These are phyloP conservation scores for Dryococelus australis DNA, from an alignment of 2,888 invertebrate species.

Conservation along the genomic window DNA sequence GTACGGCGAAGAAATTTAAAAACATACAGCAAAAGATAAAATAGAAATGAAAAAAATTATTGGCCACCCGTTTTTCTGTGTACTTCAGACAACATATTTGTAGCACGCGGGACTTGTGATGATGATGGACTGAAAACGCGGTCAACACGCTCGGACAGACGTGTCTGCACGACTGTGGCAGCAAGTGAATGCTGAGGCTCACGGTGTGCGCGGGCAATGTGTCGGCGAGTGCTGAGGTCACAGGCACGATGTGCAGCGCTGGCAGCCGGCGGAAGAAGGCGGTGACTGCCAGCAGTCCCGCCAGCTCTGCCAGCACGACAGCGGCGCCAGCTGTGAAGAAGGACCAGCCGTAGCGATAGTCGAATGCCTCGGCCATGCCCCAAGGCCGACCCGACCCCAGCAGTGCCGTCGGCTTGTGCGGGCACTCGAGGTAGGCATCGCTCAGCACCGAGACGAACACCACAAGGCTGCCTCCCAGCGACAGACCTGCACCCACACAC, in stretches of 20 bases:
- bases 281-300: constrained; percentile 65
- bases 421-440: constrained; percentile 64
- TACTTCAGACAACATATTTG: no score
- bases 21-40: no score
- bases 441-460: constrained; percentile 68
- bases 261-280: constrained; percentile 68
- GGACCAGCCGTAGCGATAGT: constrained; percentile 69
- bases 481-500: constrained; percentile 62
- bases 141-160: no score
- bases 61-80: no score
- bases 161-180: no score
- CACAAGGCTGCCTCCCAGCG: constrained; percentile 67
- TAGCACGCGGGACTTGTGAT: no score
- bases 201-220: no score
- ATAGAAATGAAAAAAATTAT: no score
- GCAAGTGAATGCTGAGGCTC: no score
- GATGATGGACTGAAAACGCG: no score
- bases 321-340: constrained; percentile 68
- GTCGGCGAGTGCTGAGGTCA: no score
- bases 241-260: constrained; percentile 65
- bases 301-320: constrained; percentile 66
- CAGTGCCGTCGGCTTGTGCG: constrained; percentile 43
- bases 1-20: no score
- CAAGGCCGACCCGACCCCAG: neutral
- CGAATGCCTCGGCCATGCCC: constrained; percentile 36